Base-by-base conservation (phyloP, 2,113 vertebrate species). In the Tricholaema leucomelas region DNA sequence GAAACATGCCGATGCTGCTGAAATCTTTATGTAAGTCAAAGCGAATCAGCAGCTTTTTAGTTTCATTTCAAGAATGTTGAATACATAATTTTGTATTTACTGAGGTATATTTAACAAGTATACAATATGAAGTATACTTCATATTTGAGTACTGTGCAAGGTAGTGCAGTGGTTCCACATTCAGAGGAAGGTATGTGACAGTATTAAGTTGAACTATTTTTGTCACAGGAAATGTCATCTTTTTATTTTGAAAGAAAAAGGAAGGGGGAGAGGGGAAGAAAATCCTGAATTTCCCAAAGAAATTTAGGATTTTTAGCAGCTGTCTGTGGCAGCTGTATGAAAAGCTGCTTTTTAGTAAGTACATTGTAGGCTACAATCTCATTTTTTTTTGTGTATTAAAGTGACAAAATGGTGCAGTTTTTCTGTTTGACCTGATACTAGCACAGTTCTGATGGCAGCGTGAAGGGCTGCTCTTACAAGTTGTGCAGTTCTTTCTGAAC, bases 1-100 rank as follows among this genome's bases (percentile, higher is more conserved):
- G 59, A 87, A 94, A 80, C 31, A 28, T 85, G 85, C 55, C 23
- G 0, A 72, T 92, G 72, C 52, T 89, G 75, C 75, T 93, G 78
- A 85, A 96, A 85, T 63, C 55, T 65, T 61, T 54, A 80, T 17
- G n/a, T 77, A 38, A 78, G 30, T 89, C 17, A 69, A 69, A 93
- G 79, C 63, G 59, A 85, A 91, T 79, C 1, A 5, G 82, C 55
- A 65, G 75, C 59, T 92, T 79, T 85, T 50, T 70, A 66, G 85
- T 87, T 87, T 82, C 5, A 1, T 33, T 70, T 92, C 40, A 89
- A 25, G 55, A 89, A 25, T 63, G 60, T 91, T n/a, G 59, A 87
- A 50, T 66, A 30, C 30, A 63, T 76, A 0, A 40, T 40, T 89
- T 63, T 59, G 5, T 88, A 65, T 72, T 91, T 91, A 44, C 55